phyloP scores from a whole-genome alignment of 1,140 invertebrate species.

The Heliconius hewitsoni region DNA sequence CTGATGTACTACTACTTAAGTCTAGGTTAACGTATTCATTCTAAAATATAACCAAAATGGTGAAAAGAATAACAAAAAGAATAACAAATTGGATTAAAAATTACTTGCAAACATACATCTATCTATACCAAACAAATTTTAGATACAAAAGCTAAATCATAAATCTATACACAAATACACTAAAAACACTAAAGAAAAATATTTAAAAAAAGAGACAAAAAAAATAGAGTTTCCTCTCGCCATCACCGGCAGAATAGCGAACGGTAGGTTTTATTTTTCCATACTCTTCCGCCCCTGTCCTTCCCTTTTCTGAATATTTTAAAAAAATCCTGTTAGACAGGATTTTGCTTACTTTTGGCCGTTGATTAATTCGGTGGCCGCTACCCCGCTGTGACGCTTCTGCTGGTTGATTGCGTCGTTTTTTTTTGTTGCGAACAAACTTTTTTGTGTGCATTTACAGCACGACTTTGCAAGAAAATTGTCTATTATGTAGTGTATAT shows the following conservation, averaged over 20 bases:
- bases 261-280: conserved; percentile 63
- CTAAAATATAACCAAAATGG: neutral
- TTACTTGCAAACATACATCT: too few species aligned
- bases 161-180: conserved; percentile 36
- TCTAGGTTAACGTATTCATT: too few species aligned
- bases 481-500: conserved; percentile 38
- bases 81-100: neutral
- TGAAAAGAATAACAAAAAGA: neutral
- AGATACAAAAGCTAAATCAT: neutral
- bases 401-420: conserved; percentile 68
- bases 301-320: conserved; percentile 63
- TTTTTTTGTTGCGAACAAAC: conserved; percentile 46
- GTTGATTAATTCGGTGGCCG: conserved; percentile 74
- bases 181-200: conserved; percentile 40
- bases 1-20: too few species aligned
- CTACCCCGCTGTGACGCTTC: conserved; percentile 62
- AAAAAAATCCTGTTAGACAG: conserved; percentile 54
- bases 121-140: too few species aligned
- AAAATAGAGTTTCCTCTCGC: conserved; percentile 67
- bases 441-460: conserved; percentile 44
- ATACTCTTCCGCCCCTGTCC: conserved; percentile 61
- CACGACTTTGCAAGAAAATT: conserved; percentile 41
- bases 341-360: conserved; percentile 66
- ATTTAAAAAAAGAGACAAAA: conserved; percentile 62
- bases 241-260: conserved; percentile 73